These are phyloP conservation scores for Anoplolepis gracilipes DNA, from an alignment of 1,140 invertebrate genomes.

Conservation along the genomic window DNA sequence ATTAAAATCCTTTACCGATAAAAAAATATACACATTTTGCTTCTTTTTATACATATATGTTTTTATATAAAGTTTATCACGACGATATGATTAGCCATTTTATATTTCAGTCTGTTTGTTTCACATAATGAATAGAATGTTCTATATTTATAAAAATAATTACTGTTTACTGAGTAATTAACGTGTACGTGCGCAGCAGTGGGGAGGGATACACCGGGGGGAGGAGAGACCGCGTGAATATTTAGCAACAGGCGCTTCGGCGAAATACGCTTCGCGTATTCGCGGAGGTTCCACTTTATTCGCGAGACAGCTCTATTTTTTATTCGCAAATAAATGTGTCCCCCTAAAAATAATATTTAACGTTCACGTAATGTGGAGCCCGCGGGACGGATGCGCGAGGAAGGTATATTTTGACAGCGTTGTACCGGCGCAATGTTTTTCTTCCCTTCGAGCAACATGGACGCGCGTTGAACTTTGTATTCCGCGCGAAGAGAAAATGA, in stretches of 20 bases:
- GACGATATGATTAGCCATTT: slow-evolving; percentile 51
- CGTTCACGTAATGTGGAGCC: slow-evolving; percentile 76
- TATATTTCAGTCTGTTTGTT: slow-evolving; percentile 8
- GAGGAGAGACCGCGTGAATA: slow-evolving; percentile 62
- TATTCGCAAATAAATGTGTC: slow-evolving; percentile 78
- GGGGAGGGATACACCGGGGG: slow-evolving; percentile 10
- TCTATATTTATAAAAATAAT: slow-evolving; percentile 72
- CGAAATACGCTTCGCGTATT: slow-evolving; percentile 74
- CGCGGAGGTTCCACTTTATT: slow-evolving; percentile 74
- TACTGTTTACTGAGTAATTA: slow-evolving; percentile 76
- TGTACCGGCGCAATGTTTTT: slow-evolving; percentile 76
- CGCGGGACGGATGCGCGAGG: slow-evolving; percentile 70
- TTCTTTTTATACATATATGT: not conserved
- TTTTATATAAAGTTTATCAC: slow-evolving; percentile 54
- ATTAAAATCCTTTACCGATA: not conserved
- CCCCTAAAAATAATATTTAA: slow-evolving; percentile 79
- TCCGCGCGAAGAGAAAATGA: slow-evolving; percentile 70
- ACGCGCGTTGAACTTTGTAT: slow-evolving; percentile 70
- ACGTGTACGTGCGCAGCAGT: not conserved
- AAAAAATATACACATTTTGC: not conserved
- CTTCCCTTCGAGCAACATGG: slow-evolving; percentile 73
- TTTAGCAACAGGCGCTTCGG: slow-evolving; percentile 76
- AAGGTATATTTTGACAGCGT: slow-evolving; percentile 75
- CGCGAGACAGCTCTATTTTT: slow-evolving; percentile 78
- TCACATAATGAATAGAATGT: slow-evolving; percentile 55